Evolutionary conservation across 2,888 invertebrate genomes (phyloP).

Genomic region (Neelides folsomi): DNA sequence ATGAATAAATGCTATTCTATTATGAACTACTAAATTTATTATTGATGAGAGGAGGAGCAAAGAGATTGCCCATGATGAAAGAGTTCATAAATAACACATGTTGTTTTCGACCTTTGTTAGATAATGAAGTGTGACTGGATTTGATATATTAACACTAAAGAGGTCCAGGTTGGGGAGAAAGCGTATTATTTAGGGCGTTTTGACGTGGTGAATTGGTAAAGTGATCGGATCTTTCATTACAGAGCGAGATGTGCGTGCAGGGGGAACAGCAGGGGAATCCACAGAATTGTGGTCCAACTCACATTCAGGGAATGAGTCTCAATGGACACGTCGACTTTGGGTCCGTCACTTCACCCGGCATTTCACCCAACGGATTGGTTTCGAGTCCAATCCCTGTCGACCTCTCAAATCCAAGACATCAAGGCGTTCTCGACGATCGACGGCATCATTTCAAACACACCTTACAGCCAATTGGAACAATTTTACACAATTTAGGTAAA

Average conservation of each 20-base stretch:
- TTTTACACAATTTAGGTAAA: conserved; percentile 33
- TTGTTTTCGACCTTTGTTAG: not conserved
- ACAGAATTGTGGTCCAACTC: conserved; percentile 19
- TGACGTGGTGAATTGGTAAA: too few relatives aligned
- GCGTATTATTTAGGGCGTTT: too few relatives aligned
- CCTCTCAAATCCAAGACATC: conserved; percentile 28
- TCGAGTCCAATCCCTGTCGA: conserved; percentile 30
- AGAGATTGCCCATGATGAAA: too few relatives aligned
- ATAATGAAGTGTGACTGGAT: conserved; percentile 4
- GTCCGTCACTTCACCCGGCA: conserved; percentile 15
- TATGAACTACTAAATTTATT: too few relatives aligned
- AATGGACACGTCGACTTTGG: conserved; percentile 28
- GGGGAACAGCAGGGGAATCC: not conserved
- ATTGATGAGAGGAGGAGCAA: too few relatives aligned
- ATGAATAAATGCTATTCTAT: too few relatives aligned
- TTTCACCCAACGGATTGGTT: conserved; percentile 17
- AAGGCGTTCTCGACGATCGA: conserved; percentile 21
- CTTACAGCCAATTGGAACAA: conserved; percentile 32
- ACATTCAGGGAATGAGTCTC: not conserved
- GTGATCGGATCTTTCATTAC: not conserved
- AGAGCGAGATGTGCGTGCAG: conserved; percentile 11
- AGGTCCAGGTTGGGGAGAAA: too few relatives aligned
- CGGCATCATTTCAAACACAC: conserved; percentile 22
- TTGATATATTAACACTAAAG: too few relatives aligned
- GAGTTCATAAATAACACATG: conserved; percentile 4